These are phyloP conservation scores for Neodiprion pinetum DNA, from an alignment of 1,140 invertebrate species.

Conservation along the genomic window DNA sequence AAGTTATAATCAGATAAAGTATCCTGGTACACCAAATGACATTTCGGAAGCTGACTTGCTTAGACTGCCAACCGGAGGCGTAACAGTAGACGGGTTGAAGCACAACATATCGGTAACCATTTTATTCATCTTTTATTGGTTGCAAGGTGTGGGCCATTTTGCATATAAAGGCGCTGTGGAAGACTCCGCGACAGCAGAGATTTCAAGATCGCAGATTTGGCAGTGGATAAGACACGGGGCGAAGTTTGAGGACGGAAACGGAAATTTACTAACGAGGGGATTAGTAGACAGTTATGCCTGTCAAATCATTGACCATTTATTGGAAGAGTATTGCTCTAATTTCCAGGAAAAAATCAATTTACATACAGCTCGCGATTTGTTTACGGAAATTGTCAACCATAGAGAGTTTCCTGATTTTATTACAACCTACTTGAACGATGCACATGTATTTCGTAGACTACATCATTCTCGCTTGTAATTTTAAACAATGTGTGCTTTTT, in stretches of 20 bases:
- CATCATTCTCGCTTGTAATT: slow-evolving; percentile 55
- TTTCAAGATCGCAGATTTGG: slow-evolving; percentile 76
- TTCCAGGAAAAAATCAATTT: slow-evolving; percentile 55
- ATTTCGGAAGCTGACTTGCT: slow-evolving; percentile 62
- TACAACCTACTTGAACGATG: slow-evolving; percentile 66
- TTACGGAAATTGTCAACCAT: slow-evolving; percentile 63
- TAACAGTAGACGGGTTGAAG: slow-evolving; percentile 67
- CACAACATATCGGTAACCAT: slow-evolving; percentile 72
- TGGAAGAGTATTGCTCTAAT: slow-evolving; percentile 46
- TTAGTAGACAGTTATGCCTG: slow-evolving; percentile 51
- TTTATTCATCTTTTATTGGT: slow-evolving; percentile 74
- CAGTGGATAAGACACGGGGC: slow-evolving; percentile 73
- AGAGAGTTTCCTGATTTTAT: slow-evolving; percentile 66
- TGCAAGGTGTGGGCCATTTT: slow-evolving; percentile 73
- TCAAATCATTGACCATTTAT: slow-evolving; percentile 52
- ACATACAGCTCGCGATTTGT: slow-evolving; percentile 61
- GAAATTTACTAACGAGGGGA: slow-evolving; percentile 52
- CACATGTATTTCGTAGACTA: slow-evolving; percentile 62
- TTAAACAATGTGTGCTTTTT: not conserved
- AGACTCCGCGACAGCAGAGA: slow-evolving; percentile 79
- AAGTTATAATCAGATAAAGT: slow-evolving; percentile 31
- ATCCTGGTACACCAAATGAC: slow-evolving; percentile 18
- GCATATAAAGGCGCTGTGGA: slow-evolving; percentile 71
- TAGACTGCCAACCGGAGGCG: slow-evolving; percentile 67
- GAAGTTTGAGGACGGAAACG: slow-evolving; percentile 55